A percentile compares a stretch with the other conserved stretches of the same genome.
Conservation (phyloP, 23 tunicate genomes). For the Halocynthia roretzi region DNA sequence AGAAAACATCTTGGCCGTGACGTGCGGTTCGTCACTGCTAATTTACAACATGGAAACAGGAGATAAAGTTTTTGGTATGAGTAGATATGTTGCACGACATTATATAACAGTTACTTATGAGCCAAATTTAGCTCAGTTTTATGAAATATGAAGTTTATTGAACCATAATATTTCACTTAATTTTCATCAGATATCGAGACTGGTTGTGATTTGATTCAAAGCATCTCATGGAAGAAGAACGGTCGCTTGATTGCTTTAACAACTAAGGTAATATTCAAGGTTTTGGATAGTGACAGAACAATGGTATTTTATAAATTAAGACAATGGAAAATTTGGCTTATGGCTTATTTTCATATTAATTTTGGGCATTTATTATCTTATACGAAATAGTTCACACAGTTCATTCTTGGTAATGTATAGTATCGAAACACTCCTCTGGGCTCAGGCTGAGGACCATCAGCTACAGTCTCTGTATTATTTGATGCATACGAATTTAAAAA, state of each 20-base stretch:
- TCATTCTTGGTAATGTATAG: too few species aligned
- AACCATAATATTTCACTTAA: not conserved
- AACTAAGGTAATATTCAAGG: slow-evolving; percentile 55
- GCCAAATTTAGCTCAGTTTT: too few species aligned
- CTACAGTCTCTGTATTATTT: too few species aligned
- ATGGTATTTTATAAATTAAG: too few species aligned
- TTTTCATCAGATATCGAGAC: slow-evolving; percentile 18
- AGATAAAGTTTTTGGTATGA: slow-evolving; percentile 12
- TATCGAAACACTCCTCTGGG: too few species aligned
- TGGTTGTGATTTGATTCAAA: slow-evolving; percentile 44
- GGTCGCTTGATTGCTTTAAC: slow-evolving; percentile 61
- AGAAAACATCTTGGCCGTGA: slow-evolving; percentile 35
- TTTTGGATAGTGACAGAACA: too few species aligned
- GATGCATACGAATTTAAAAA: too few species aligned
- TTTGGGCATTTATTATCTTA: not conserved
- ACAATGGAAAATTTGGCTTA: not conserved
- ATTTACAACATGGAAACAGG: not conserved
- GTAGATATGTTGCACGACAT: too few species aligned
- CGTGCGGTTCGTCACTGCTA: slow-evolving; percentile 19
- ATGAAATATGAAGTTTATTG: slow-evolving; percentile 25
- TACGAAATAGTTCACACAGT: too few species aligned
- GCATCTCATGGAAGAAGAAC: slow-evolving; percentile 67
- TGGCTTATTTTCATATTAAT: not conserved
- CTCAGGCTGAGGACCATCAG: too few species aligned
- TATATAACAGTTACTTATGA: too few species aligned